These are phyloP conservation scores for Palythoa grandis DNA, from an alignment of 92 coral and sea anemone species.

Conservation along the genomic window DNA sequence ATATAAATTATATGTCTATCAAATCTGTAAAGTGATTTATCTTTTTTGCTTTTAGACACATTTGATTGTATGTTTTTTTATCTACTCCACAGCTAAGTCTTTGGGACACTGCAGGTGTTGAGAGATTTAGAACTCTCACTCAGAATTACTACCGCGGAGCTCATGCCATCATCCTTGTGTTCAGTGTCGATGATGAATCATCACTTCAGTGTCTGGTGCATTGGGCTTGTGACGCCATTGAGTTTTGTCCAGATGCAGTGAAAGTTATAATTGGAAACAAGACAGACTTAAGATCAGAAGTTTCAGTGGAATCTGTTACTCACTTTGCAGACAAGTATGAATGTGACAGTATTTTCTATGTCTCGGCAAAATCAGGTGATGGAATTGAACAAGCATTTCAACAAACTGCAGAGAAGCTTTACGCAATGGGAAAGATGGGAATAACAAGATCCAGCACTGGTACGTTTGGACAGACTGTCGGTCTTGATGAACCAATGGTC, in stretches of 20 bases:
- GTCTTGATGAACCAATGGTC: conserved; percentile 64
- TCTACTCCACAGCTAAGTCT: conserved; percentile 77
- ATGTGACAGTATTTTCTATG: conserved; percentile 59
- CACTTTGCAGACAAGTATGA: conserved; percentile 74
- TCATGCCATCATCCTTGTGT: conserved; percentile 83
- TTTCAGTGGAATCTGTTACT: conserved; percentile 66
- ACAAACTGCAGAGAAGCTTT: conserved; percentile 55
- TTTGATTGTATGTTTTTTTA: not conserved
- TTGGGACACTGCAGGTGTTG: conserved; percentile 99
- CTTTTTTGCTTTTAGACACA: not conserved
- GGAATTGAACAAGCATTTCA: conserved; percentile 77
- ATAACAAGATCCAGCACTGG: conserved; percentile 44
- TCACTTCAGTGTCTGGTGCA: conserved; percentile 79
- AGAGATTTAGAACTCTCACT: conserved; percentile 93
- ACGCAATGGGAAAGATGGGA: conserved; percentile 35
- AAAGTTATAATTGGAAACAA: conserved; percentile 90
- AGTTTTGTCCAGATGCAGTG: conserved; percentile 75
- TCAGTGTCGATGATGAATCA: conserved; percentile 83
- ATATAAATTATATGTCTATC: no score
- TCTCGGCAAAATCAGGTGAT: conserved; percentile 94
- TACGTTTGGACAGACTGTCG: conserved; percentile 48
- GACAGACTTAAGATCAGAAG: conserved; percentile 76
- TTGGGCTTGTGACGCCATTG: conserved; percentile 86
- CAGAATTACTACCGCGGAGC: conserved; percentile 94
- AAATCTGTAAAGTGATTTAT: no score